phyloP scores from a whole-genome alignment of 1,140 invertebrate genomes.

The Sycobia sp. region DNA sequence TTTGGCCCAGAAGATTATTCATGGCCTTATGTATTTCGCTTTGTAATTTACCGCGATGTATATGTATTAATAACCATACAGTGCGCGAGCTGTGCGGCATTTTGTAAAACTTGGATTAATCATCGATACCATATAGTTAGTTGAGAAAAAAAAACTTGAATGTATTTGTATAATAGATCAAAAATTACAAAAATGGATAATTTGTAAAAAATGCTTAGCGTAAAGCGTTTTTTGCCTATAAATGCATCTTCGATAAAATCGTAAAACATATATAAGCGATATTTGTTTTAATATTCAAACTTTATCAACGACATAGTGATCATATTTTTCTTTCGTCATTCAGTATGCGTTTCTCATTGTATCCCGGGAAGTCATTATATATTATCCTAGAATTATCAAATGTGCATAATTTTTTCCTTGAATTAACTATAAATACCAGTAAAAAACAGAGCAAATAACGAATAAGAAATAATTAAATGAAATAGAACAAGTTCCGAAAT shows the following conservation, averaged over 20 bases:
- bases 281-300: neutral
- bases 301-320: too few relatives aligned
- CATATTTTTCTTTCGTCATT: neutral
- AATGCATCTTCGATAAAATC: slow-evolving; percentile 2
- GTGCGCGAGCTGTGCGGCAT: slow-evolving; percentile 20
- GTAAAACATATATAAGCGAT: neutral
- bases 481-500: neutral
- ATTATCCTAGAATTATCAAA: neutral
- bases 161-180: slow-evolving; percentile 31
- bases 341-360: neutral
- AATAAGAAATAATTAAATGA: too few relatives aligned
- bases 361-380: neutral
- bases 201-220: slow-evolving; percentile 3
- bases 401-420: neutral
- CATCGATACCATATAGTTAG: slow-evolving; percentile 17
- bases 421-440: too few relatives aligned
- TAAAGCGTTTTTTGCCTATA: neutral
- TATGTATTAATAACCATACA: slow-evolving; percentile 21
- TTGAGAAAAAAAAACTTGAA: slow-evolving; percentile 12
- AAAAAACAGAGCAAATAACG: neutral
- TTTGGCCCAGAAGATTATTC: slow-evolving; percentile 24
- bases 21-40: slow-evolving; percentile 25
- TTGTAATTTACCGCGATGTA: slow-evolving; percentile 25
- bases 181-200: slow-evolving; percentile 14
- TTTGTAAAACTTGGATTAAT: slow-evolving; percentile 33